A percentile compares a stretch with the other conserved stretches of the same genome.
Conservation (phyloP, 2,113 vertebrate genomes). For the Gymnobelideus leadbeateri region DNA sequence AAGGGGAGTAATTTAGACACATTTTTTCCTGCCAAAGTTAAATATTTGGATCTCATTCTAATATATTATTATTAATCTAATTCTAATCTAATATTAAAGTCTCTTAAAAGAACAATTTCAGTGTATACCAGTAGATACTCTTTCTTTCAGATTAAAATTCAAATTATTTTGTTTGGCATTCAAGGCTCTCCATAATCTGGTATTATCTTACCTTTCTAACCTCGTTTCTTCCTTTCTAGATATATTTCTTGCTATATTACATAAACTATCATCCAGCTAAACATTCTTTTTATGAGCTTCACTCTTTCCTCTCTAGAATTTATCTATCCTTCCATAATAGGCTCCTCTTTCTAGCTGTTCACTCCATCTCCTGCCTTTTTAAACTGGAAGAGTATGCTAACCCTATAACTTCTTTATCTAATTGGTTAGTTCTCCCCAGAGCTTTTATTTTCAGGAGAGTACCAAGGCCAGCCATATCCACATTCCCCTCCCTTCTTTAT, state of each 20-base stretch:
- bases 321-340: neutral
- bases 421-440: neutral
- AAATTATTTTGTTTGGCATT: neutral
- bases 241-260: neutral
- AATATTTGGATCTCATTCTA: too few species aligned
- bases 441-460: neutral
- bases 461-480: neutral
- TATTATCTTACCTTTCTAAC: neutral
- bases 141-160: neutral
- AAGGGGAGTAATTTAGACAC: neutral
- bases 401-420: neutral
- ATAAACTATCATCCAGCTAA: neutral
- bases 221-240: neutral
- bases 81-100: neutral
- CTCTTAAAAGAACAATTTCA: neutral
- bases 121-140: neutral
- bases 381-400: neutral
- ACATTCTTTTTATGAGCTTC: neutral
- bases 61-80: too few species aligned
- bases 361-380: neutral
- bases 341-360: neutral
- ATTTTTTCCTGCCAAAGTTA: neutral
- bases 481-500: neutral
- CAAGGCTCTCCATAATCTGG: neutral
- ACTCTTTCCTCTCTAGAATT: neutral